phyloP scores from a whole-genome alignment of 2,888 invertebrate species.

The Meghimatium bilineatum region DNA sequence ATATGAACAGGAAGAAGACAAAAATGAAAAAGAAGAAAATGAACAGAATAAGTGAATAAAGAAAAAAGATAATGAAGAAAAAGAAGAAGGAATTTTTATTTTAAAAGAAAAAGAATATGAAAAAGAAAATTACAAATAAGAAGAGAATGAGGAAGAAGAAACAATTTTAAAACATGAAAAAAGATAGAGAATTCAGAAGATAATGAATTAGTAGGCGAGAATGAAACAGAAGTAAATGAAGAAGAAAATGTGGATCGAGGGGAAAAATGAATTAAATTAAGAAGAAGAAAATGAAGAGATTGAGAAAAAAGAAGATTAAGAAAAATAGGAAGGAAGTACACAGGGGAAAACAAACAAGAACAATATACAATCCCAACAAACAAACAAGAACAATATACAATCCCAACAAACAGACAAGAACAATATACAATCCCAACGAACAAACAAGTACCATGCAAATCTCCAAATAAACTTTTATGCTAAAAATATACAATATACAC shows the following conservation, averaged over 20 bases:
- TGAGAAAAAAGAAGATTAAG: too few species aligned
- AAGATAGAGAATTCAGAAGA: too few species aligned
- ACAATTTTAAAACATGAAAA: too few species aligned
- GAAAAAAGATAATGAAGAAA: conserved; percentile 31
- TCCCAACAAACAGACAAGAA: too few species aligned
- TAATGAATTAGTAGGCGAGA: too few species aligned
- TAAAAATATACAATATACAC: too few species aligned
- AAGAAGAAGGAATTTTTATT: conserved; percentile 29
- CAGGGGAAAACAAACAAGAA: conserved; percentile 9
- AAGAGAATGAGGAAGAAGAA: conserved; percentile 19
- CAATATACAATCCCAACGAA: neutral
- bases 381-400: neutral
- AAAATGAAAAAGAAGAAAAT: conserved; percentile 19
- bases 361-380: neutral
- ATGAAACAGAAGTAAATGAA: too few species aligned
- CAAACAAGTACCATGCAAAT: neutral
- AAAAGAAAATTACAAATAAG: neutral
- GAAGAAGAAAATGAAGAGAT: too few species aligned
- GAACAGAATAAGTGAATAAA: neutral
- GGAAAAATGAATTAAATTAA: too few species aligned
- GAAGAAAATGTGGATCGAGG: too few species aligned
- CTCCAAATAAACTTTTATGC: too few species aligned
- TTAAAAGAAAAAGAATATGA: conserved; percentile 22
- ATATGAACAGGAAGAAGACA: neutral
- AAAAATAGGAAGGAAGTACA: too few species aligned